Evolutionary conservation across 2,797 vertebrate genomes (phyloP).

Genomic region (Lepilemur septentrionalis): DNA sequence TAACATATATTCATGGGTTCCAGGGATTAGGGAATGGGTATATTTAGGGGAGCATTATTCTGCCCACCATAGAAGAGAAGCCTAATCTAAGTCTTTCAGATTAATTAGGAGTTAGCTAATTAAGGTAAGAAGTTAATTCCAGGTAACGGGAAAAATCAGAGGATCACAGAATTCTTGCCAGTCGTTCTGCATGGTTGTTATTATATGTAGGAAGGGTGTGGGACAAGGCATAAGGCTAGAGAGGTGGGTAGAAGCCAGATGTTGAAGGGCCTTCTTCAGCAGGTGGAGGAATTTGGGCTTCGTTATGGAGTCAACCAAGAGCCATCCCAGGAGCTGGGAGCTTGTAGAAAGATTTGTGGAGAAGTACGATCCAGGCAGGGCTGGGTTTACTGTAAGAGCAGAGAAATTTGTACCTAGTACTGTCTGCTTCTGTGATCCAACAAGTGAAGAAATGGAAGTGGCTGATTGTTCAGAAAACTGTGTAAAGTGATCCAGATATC

Average conservation of each 20-base stretch:
- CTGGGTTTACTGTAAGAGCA: background rate
- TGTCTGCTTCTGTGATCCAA: background rate
- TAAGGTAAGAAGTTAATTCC: background rate
- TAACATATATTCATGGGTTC: background rate
- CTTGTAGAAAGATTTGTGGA: background rate
- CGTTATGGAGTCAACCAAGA: background rate
- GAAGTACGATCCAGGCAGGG: background rate
- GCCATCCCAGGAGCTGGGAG: background rate
- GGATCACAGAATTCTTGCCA: background rate
- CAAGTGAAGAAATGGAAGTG: background rate
- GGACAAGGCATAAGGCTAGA: background rate
- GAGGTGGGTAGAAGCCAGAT: background rate
- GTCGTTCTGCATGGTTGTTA: background rate
- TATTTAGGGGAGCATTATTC: background rate
- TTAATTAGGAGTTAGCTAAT: background rate
- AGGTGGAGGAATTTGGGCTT: background rate
- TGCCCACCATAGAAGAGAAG: background rate
- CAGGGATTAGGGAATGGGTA: background rate
- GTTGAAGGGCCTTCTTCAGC: background rate
- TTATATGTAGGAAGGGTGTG: background rate
- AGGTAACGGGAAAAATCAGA: background rate
- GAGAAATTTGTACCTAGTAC: background rate
- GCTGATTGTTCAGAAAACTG: background rate
- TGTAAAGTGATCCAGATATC: background rate
- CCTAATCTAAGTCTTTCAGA: background rate